Evolutionary conservation across 1,140 invertebrate genomes (phyloP).

Genomic region (Drepana arcuata): DNA sequence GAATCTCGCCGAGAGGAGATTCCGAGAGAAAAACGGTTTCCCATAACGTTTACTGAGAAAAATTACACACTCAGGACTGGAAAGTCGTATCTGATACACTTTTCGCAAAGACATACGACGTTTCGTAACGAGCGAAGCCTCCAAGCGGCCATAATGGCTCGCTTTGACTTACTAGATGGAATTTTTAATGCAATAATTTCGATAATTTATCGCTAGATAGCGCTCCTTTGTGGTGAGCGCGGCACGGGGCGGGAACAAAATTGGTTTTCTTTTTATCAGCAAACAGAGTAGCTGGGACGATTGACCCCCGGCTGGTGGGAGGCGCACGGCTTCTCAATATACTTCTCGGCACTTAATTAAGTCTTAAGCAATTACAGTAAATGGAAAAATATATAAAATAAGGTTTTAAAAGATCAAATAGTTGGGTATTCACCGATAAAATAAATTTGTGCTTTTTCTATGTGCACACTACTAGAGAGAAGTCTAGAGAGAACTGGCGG

Average conservation of each 20-base stretch:
- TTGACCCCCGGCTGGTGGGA: constrained; percentile 28
- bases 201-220: constrained; percentile 75
- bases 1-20: no score
- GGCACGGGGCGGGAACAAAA: constrained; percentile 25
- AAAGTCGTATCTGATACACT: constrained; percentile 9
- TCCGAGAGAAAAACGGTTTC: constrained; percentile 26
- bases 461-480: no score
- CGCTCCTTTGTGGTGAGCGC: constrained; percentile 42
- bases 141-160: constrained; percentile 55
- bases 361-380: not conserved
- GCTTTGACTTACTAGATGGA: constrained; percentile 77
- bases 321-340: constrained; percentile 17
- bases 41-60: constrained; percentile 29
- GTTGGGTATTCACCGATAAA: not conserved
- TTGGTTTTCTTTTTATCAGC: constrained; percentile 50
- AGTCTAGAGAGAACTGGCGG: no score
- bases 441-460: not conserved
- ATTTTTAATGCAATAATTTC: constrained; percentile 80
- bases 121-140: constrained; percentile 7
- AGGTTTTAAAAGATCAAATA: not conserved
- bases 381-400: no score
- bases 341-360: not conserved
- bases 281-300: constrained; percentile 30
- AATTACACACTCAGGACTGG: constrained; percentile 12
- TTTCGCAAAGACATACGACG: constrained; percentile 10